Percentiles rank a stretch among this genome's conserved stretches.
Conservation (phyloP, 1,140 invertebrate genomes). For the Watersipora subatra region DNA sequence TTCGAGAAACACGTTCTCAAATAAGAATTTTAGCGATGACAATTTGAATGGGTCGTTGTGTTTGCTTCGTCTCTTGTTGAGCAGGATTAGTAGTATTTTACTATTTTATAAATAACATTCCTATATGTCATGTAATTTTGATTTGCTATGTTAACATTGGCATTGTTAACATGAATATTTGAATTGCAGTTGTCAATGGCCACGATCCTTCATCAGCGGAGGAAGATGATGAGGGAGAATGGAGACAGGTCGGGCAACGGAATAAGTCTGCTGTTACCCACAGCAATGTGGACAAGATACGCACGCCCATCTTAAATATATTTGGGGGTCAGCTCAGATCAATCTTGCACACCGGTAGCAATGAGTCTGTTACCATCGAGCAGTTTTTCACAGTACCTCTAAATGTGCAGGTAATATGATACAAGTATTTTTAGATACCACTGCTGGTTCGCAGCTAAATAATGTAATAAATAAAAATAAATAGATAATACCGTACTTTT, state of each 20-base stretch:
- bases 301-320: constrained; percentile 78
- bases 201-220: background rate
- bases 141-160: background rate
- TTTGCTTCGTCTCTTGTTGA: too few species aligned
- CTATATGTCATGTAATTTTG: background rate
- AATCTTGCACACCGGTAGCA: constrained; percentile 56
- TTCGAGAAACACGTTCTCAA: too few species aligned
- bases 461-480: too few species aligned
- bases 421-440: too few species aligned
- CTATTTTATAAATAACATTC: constrained; percentile 6
- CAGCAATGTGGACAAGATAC: background rate
- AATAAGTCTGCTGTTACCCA: background rate
- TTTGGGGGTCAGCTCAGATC: constrained; percentile 77
- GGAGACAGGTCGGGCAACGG: background rate
- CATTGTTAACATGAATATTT: background rate
- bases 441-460: too few species aligned
- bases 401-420: constrained; percentile 68
- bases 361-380: constrained; percentile 60
- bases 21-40: too few species aligned
- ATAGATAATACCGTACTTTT: too few species aligned
- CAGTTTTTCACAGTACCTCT: constrained; percentile 86
- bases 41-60: too few species aligned
- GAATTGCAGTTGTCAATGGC: background rate
- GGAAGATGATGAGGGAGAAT: background rate
- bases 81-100: too few species aligned